Evolutionary conservation across 2,888 invertebrate species (phyloP).

Genomic region (Spatulosminthurus flaviceps): DNA sequence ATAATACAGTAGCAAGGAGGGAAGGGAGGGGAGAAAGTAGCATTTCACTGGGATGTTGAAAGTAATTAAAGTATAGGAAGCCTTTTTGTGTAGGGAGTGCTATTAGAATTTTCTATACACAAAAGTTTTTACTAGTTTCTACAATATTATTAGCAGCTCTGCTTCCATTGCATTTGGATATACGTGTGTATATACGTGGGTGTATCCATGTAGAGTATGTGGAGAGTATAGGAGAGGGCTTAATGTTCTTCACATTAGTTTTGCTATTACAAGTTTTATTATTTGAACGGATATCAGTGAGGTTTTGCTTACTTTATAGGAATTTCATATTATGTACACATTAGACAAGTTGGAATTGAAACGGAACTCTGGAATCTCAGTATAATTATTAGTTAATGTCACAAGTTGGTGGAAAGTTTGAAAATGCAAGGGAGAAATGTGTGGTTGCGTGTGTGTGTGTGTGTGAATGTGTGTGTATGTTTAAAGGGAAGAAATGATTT

Average conservation of each 20-base stretch:
- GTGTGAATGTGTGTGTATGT: too few relatives aligned
- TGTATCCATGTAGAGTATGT: too few relatives aligned
- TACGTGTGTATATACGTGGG: too few relatives aligned
- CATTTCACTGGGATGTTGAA: not conserved
- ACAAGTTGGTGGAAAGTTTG: constrained; percentile 21
- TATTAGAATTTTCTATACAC: not conserved
- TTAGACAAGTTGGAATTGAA: not conserved
- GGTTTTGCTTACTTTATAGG: too few relatives aligned
- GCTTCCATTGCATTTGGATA: not conserved
- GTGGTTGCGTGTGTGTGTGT: not conserved
- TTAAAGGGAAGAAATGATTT: too few relatives aligned
- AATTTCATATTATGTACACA: too few relatives aligned
- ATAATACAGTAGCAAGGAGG: not conserved
- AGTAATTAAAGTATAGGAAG: constrained; percentile 29
- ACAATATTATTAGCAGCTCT: not conserved
- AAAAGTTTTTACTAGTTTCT: not conserved
- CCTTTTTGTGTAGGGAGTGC: not conserved
- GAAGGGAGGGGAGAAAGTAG: not conserved
- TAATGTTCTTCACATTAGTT: too few relatives aligned
- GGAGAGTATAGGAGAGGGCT: too few relatives aligned
- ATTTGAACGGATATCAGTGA: too few relatives aligned
- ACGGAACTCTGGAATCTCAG: not conserved
- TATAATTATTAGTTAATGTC: constrained; percentile 38
- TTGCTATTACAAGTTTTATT: too few relatives aligned
- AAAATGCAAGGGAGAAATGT: not conserved